Conservation (phyloP, 2,888 invertebrate genomes). For the Lithophane socia region DNA sequence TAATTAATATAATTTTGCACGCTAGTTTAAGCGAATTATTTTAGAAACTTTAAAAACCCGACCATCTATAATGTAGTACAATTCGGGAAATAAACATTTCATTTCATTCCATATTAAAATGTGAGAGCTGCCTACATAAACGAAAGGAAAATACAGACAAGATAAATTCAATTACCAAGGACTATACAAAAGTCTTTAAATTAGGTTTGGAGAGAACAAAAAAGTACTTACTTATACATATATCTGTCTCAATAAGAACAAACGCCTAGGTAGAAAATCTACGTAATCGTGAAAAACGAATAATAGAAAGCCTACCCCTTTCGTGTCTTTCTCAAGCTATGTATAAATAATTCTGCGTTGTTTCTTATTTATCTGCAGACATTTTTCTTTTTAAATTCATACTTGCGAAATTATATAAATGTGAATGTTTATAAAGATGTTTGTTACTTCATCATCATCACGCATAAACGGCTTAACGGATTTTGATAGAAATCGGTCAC, state of each 20-base stretch:
- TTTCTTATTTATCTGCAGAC: background rate
- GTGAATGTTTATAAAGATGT: background rate
- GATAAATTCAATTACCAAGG: slow-evolving; percentile 5
- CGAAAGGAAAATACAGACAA: background rate
- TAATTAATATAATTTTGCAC: too few species aligned
- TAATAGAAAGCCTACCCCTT: background rate
- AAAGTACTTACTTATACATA: background rate
- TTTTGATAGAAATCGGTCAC: background rate
- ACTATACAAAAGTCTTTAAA: slow-evolving; percentile 1
- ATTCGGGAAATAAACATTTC: too few species aligned
- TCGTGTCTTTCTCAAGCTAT: background rate
- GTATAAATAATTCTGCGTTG: background rate
- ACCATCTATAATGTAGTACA: too few species aligned
- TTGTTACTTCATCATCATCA: background rate
- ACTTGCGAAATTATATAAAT: background rate
- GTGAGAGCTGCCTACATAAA: background rate
- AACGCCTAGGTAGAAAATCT: background rate
- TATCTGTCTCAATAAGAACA: background rate
- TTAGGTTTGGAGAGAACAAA: slow-evolving; percentile 1
- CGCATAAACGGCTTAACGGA: background rate
- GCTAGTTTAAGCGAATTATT: too few species aligned
- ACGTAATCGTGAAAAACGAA: background rate
- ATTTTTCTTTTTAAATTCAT: background rate
- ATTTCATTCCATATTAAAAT: too few species aligned
- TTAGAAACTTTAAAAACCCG: too few species aligned